Percentiles rank a stretch among this genome's conserved stretches.
phyloP scores from a whole-genome alignment of 2,888 invertebrate genomes.

The Eupithecia insigniata region DNA sequence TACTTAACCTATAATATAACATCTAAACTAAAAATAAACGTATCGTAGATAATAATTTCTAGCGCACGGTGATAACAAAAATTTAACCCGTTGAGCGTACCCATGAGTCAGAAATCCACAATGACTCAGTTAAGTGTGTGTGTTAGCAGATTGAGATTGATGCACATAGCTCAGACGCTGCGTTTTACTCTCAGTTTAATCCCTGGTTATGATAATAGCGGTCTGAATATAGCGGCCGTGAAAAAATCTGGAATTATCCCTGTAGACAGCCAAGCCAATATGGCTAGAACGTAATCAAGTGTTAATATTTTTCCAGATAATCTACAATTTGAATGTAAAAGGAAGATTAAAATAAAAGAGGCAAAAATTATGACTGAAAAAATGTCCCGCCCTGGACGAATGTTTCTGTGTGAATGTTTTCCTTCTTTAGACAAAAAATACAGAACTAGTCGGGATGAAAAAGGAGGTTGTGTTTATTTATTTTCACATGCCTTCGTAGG shows the following conservation, averaged over 20 bases:
- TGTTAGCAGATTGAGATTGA: conserved; percentile 73
- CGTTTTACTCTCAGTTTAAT: conserved; percentile 15
- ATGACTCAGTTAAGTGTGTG: conserved; percentile 59
- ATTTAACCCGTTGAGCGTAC: conserved; percentile 34
- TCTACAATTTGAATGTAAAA: background rate
- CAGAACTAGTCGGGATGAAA: background rate
- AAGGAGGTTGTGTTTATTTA: conserved; percentile 6
- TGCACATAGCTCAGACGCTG: conserved; percentile 46
- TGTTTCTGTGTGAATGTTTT: too few species aligned
- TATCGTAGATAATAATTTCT: background rate
- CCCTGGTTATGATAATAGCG: background rate
- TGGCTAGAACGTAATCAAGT: background rate
- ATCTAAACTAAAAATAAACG: too few species aligned
- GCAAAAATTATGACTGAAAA: background rate
- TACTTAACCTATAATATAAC: too few species aligned
- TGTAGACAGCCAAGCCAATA: background rate
- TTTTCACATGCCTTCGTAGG: background rate
- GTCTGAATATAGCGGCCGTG: conserved; percentile 2
- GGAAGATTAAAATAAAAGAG: background rate
- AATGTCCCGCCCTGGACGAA: background rate
- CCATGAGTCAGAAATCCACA: conserved; percentile 53
- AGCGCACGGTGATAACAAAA: background rate
- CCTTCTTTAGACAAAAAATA: background rate
- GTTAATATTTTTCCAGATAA: background rate
- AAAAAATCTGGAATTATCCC: background rate